These are phyloP conservation scores for Cephus pygmeus DNA, from an alignment of 2,888 invertebrate species.

Conservation along the genomic window DNA sequence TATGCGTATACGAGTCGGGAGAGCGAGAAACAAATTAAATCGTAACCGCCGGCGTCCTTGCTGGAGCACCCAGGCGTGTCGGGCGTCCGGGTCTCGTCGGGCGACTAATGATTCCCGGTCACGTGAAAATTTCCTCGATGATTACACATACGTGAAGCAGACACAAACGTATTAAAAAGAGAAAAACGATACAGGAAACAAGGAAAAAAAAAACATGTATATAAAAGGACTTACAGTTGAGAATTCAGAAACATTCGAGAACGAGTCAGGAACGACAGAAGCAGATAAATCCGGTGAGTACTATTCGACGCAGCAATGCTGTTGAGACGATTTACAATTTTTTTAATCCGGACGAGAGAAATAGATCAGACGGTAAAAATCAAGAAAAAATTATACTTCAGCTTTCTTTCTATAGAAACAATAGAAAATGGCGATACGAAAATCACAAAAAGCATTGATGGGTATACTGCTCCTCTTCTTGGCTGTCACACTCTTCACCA, in stretches of 20 bases:
- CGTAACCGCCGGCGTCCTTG: background rate
- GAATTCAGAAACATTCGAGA: background rate
- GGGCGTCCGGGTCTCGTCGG: constrained; percentile 11
- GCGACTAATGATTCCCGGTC: constrained; percentile 26
- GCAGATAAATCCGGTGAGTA: background rate
- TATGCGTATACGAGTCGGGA: background rate
- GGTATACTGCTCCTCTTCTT: background rate
- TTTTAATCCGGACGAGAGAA: background rate
- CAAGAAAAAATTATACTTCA: background rate
- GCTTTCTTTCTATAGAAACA: constrained; percentile 12
- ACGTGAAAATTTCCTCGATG: background rate
- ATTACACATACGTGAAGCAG: background rate
- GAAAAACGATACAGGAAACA: background rate
- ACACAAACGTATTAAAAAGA: background rate
- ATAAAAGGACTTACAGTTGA: background rate
- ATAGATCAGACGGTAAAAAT: background rate
- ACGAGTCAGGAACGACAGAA: background rate
- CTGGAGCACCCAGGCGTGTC: constrained; percentile 31
- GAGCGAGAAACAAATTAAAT: background rate
- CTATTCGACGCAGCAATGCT: background rate
- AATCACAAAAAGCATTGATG: background rate
- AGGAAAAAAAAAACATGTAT: background rate
- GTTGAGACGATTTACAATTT: background rate
- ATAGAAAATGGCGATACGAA: constrained; percentile 28
- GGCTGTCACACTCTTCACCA: background rate